Percentiles rank a stretch among this genome's conserved stretches.
Evolutionary conservation across 1,140 invertebrate genomes (phyloP).

Genomic region (Coenobita brevimanus): DNA sequence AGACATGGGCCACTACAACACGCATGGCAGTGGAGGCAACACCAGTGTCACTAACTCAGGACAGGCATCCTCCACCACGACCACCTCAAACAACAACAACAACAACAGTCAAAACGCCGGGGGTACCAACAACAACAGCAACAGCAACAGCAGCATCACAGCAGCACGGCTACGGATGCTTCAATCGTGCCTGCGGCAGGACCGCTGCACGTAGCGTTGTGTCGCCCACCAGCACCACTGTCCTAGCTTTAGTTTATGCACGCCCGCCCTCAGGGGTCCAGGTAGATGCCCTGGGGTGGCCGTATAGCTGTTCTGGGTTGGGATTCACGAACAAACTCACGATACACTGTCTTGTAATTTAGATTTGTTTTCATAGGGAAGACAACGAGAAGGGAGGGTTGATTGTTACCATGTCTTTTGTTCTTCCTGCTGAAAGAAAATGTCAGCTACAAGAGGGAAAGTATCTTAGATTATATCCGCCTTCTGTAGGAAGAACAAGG

Average conservation of each 20-base stretch:
- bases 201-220: constrained; percentile 56
- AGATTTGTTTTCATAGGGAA: no score
- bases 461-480: no score
- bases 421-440: no score
- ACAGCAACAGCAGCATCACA: constrained; percentile 38
- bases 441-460: no score
- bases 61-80: neutral
- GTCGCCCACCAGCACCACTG: neutral
- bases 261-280: no score
- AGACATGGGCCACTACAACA: constrained; percentile 57
- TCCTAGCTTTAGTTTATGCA: neutral
- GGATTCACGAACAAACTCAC: no score
- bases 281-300: no score
- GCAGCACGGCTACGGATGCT: constrained; percentile 48
- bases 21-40: neutral
- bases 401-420: no score
- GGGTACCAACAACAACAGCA: constrained; percentile 21
- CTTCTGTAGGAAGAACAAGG: no score
- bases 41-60: constrained; percentile 2
- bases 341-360: no score
- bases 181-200: constrained; percentile 55
- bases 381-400: no score
- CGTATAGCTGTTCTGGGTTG: no score
- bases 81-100: constrained; percentile 25
- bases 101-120: neutral